Evolutionary conservation across 2,113 vertebrate genomes (phyloP), one percentile per base, ranked within the genome.

Genomic region (Eurypyga helias): DNA sequence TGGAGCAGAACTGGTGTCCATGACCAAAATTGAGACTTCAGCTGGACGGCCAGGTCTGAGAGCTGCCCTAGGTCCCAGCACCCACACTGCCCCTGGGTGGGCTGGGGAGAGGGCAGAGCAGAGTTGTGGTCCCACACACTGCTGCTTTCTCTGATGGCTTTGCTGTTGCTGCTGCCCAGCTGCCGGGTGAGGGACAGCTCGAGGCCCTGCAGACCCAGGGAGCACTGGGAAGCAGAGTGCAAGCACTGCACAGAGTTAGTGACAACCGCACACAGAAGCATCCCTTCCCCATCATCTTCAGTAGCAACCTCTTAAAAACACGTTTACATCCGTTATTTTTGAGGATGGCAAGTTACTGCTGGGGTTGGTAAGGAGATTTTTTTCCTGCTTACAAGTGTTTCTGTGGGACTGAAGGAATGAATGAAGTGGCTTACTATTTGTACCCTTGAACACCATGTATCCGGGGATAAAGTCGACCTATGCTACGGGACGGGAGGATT

Each of bases 11-110:
- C 33, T 33, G n/a, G 14, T 23, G 8, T 21, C 29, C 46, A 52
- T 70, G 43, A 61, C 34, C 54, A 89, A 49, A 78, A 72, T 72
- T 46, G 57, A 66, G 52, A 29, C 45, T 84, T 36, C 41, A n/a
- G 57, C 17, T 45, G 57, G 51, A 38, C 33, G 51, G 33, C 6
- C 18, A 13, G 34, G 52, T 57, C 11, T 52, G 57, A 36, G 0
- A 79, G 26, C 11, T 45, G 43, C 66, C 33, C 13, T n/a, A 23
- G 36, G 11, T 26, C 23, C n/a, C 48, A 41, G 33, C 33, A 29
- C 21, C 5, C 1, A 0, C 6, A 1, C 5, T 19, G 58, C 57
- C 52, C 58, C 51, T 3, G 10, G 17, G 11, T 23, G 52, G 36
- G 41, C n/a, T 34, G 46, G 7, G 9, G n/a, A 4, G 64, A 34